phyloP scores from a whole-genome alignment of 2,888 invertebrate genomes.

The Lepidocyrtoides sp. region DNA sequence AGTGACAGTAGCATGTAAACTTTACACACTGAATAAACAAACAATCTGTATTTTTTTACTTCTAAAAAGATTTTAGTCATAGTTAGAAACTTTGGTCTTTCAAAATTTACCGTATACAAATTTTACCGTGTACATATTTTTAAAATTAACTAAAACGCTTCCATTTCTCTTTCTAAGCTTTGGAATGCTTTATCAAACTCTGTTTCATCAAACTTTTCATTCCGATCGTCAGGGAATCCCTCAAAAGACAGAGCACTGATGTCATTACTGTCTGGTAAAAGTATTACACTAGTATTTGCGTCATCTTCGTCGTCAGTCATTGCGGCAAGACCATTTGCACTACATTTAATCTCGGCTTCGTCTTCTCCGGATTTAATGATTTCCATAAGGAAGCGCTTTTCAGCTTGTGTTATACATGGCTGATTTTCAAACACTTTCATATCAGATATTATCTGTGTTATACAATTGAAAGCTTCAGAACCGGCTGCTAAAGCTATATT shows the following conservation, averaged over 20 bases:
- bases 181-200: not conserved
- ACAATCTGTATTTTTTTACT: too few relatives aligned
- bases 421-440: not conserved
- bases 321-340: not conserved
- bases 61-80: too few relatives aligned
- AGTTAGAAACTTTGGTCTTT: too few relatives aligned
- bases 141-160: too few relatives aligned
- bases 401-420: not conserved
- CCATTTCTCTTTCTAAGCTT: not conserved
- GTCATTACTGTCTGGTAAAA: not conserved
- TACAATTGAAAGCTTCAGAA: slow-evolving; percentile 48
- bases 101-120: too few relatives aligned
- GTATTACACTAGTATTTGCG: not conserved
- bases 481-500: slow-evolving; percentile 56
- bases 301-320: not conserved
- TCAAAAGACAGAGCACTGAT: not conserved
- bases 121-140: too few relatives aligned
- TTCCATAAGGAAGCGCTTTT: not conserved
- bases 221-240: not conserved
- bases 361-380: slow-evolving; percentile 1
- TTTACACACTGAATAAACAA: too few relatives aligned
- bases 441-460: not conserved
- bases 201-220: not conserved
- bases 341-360: not conserved
- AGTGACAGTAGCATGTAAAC: too few relatives aligned